These are phyloP conservation scores for Drosophila saltans DNA, from an alignment of 1,140 invertebrate genomes.

Conservation along the genomic window DNA sequence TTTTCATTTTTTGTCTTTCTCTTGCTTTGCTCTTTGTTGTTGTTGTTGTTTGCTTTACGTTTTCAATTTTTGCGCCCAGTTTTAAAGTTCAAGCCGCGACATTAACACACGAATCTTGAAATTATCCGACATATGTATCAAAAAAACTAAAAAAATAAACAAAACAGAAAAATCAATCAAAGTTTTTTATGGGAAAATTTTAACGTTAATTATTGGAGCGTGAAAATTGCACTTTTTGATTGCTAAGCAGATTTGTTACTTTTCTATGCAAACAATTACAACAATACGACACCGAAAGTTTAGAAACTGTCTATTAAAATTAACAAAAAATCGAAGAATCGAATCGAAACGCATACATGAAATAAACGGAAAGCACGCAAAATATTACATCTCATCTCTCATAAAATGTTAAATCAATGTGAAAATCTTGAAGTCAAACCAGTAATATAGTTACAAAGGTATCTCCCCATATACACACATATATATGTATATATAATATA, in stretches of 20 bases:
- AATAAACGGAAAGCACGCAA: neutral
- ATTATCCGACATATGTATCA: conserved; percentile 55
- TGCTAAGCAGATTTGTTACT: conserved; percentile 3
- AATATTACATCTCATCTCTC: neutral
- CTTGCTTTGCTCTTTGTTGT: conserved; percentile 2
- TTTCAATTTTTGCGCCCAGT: conserved; percentile 69
- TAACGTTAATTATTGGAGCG: conserved; percentile 45
- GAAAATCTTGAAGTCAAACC: neutral
- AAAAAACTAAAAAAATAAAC: conserved; percentile 16
- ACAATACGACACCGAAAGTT: conserved; percentile 12
- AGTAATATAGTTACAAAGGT: conserved; percentile 9
- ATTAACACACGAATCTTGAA: conserved; percentile 76
- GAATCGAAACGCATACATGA: neutral
- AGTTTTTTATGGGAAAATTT: conserved; percentile 5
- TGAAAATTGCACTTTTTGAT: conserved; percentile 35
- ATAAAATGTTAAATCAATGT: conserved; percentile 6
- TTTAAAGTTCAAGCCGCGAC: conserved; percentile 81
- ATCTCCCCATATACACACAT: neutral
- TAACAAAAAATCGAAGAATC: neutral
- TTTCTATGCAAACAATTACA: conserved; percentile 18
- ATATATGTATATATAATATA: neutral
- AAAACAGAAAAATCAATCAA: conserved; percentile 18
- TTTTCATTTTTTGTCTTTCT: conserved; percentile 39
- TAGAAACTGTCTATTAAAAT: neutral
- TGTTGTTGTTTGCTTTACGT: conserved; percentile 32